Evolutionary conservation across 2,113 vertebrate species (phyloP), one percentile per base, ranked within the genome.

Genomic region (Coryphaenoides rupestris): DNA sequence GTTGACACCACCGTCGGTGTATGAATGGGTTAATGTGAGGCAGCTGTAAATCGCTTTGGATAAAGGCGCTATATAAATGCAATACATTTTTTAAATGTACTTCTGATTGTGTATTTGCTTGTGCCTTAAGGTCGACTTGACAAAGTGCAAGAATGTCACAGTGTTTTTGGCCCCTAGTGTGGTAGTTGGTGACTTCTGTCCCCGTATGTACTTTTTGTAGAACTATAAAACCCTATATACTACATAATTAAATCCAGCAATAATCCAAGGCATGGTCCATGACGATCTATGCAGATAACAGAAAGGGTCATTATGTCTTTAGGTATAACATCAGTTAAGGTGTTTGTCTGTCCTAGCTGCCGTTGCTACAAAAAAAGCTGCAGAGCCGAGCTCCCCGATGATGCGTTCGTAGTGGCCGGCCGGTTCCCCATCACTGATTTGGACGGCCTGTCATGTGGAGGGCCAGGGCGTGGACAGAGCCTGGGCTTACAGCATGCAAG

Each of bases 101-200:
- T 22, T 22, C 22, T 24, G 10, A 49, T 67, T 23, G 1, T 45
- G n/a, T 10, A 13, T 58, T 52, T 47, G 63, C 55, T 47, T 72
- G 7, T 66, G 19, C 80, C 12, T 70, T 28, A 76, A 99, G 97
- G 95, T 95, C 40, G 86, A 91, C 76, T 88, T 98, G 62, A 90
- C 89, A 0, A 85, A 93, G 65, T 98, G 93, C 85, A 78, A 81
- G 81, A 99, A 98, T 0, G 73, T 98, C 65, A 95, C 94, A 0
- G 93, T 98, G 69, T 98, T 98, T 86, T 82, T 99, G 87, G 96
- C 97, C 55, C 96, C 96, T 19, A 95, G 97, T 0, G 96, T 99
- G 92, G 96, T 98, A 84, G 90, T 95, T 22, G 28, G 15, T 59
- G 0, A 60, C 52, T 21, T 55, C 9, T 13, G 53, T 13, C 19